Percentiles rank a stretch among this genome's conserved stretches.
Conservation (phyloP, 2,888 invertebrate genomes). For the Trichopoda pennipes region DNA sequence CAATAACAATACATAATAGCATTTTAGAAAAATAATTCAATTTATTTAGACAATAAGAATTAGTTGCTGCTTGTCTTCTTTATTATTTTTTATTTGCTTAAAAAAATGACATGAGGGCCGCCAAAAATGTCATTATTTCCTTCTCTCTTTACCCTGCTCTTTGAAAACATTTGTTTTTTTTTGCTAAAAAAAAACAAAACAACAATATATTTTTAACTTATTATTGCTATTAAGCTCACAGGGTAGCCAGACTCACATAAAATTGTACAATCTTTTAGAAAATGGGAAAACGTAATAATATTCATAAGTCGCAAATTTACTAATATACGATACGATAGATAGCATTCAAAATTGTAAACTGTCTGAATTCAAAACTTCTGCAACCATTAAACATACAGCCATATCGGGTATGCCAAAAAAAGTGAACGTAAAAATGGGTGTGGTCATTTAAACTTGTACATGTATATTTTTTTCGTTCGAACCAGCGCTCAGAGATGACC, state of each 20-base stretch:
- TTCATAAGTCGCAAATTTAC: too few species aligned
- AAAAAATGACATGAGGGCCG: conserved; percentile 34
- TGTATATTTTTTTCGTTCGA: too few species aligned
- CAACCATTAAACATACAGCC: too few species aligned
- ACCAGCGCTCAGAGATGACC: too few species aligned
- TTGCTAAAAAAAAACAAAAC: background rate
- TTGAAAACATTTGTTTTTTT: conserved; percentile 7
- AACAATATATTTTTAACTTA: background rate
- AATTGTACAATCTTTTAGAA: too few species aligned
- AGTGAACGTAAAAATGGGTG: too few species aligned
- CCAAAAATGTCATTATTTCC: background rate
- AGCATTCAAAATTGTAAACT: too few species aligned
- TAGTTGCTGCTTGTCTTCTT: conserved; percentile 46
- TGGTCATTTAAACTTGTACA: too few species aligned
- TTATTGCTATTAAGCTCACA: background rate
- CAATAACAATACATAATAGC: conserved; percentile 52
- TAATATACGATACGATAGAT: too few species aligned
- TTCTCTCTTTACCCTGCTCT: background rate
- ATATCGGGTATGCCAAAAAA: too few species aligned
- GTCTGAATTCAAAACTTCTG: too few species aligned
- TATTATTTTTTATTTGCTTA: conserved; percentile 26
- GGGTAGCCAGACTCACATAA: background rate
- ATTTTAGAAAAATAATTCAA: conserved; percentile 41
- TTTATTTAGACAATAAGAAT: conserved; percentile 50
- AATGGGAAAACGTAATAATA: too few species aligned